phyloP scores from a whole-genome alignment of 2,888 invertebrate species.

The Carabus problematicus region DNA sequence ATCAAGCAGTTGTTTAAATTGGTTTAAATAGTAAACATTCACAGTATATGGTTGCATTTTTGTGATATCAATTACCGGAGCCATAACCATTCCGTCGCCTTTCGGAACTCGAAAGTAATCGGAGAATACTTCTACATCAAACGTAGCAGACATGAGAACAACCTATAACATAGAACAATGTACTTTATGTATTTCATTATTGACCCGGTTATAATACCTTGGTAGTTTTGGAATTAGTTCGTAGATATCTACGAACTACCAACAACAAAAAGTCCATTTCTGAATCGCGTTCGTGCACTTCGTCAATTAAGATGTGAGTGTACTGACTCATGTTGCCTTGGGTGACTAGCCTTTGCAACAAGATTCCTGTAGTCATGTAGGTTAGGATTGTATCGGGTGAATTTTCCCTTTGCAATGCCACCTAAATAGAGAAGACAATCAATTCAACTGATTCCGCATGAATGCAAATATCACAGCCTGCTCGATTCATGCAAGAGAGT shows the following conservation, averaged over 20 bases:
- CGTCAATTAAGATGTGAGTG: constrained; percentile 91
- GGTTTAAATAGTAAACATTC: constrained; percentile 70
- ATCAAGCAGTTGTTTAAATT: constrained; percentile 50
- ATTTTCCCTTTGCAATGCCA: constrained; percentile 71
- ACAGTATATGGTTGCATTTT: constrained; percentile 64
- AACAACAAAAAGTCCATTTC: constrained; percentile 91
- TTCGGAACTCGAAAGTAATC: constrained; percentile 67
- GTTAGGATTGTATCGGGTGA: constrained; percentile 76
- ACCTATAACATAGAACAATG: constrained; percentile 59
- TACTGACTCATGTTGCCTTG: constrained; percentile 76
- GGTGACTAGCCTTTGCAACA: constrained; percentile 78
- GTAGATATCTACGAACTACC: constrained; percentile 78
- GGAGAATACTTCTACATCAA: constrained; percentile 75
- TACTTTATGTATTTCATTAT: constrained; percentile 2
- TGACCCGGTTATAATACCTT: constrained; percentile 60
- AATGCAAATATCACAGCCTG: too few species aligned
- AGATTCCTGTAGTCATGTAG: constrained; percentile 89
- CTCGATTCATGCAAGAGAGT: too few species aligned
- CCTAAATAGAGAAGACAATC: constrained; percentile 59
- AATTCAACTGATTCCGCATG: too few species aligned
- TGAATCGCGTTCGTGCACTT: constrained; percentile 92
- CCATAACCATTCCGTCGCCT: constrained; percentile 55
- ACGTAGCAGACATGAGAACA: constrained; percentile 94
- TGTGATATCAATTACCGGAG: constrained; percentile 66
- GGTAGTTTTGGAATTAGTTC: constrained; percentile 69